Base-by-base conservation (phyloP, 2,888 invertebrate genomes). In the Scrobipalpa costella region DNA sequence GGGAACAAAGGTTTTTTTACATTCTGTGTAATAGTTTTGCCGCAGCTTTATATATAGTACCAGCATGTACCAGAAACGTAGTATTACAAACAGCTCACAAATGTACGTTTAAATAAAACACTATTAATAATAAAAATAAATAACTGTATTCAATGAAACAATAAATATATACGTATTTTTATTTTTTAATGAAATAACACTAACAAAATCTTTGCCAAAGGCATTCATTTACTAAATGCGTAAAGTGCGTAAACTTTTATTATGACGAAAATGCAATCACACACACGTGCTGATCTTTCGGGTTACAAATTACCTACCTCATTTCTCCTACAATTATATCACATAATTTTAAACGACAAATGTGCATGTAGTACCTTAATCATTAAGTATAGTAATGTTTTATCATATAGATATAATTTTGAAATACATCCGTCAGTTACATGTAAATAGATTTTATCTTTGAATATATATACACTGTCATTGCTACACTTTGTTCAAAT, bases 111-210 rank as follows among this genome's bases (percentile, higher is more conserved):
- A n/a, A n/a, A 40, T 40, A 40, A 40, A 40, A 40, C n/a, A 40
- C 13, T 5, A 17, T 50, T 50, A 9, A 21, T 27, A 21, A 52
- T 52, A 52, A 21, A 7, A 52, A 52, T n/a, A 52, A 52, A 52
- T 52, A 21, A 21, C 5, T 52, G 2, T 52, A 27, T 52, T 52
- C 50, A 52, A 11, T 50, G 50, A 19, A 50, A 21, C 11, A 50
- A 27, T 5, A 50, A 50, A 7, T 21, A 50, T 8, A 49, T 40
- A 47, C 15, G 47, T 50, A 11, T 21, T 8, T n/a, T n/a, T n/a
- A n/a, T n/a, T n/a, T n/a, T n/a, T n/a, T 21, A 9, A 2, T 0
- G 19, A 21, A 11, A 50, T 21, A 50, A 50, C 11, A 13, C 50
- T 50, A 19, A n/a, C n/a, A 13, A 44, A 44, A 27, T 3, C 27